Conservation (phyloP, 2,797 vertebrate genomes). For the Babyrousa celebensis region DNA sequence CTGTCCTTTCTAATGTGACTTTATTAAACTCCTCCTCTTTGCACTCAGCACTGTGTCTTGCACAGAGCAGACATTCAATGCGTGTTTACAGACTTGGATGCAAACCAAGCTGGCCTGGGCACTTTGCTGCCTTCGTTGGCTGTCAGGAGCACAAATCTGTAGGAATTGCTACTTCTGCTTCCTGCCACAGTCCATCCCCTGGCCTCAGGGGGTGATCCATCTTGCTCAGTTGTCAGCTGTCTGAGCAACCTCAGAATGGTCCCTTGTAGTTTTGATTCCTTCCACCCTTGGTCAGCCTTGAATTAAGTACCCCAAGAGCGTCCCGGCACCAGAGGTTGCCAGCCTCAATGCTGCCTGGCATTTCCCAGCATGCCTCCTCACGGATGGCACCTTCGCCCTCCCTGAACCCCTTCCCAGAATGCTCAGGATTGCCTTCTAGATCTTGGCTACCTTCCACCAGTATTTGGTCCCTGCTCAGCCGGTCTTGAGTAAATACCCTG, state of each 20-base stretch:
- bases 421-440: background rate
- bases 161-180: background rate
- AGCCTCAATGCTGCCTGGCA: fast-evolving
- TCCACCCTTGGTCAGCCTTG: background rate
- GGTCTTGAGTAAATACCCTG: background rate
- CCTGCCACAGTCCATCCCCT: background rate
- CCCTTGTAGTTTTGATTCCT: background rate
- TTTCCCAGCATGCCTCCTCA: background rate
- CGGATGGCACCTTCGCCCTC: background rate
- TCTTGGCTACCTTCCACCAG: constrained; percentile 46
- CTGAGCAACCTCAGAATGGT: background rate
- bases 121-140: background rate
- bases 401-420: background rate
- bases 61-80: background rate
- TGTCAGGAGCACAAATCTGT: background rate
- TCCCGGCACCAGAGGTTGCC: background rate
- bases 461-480: background rate
- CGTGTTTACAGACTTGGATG: background rate
- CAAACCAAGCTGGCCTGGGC: background rate
- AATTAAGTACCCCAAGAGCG: background rate
- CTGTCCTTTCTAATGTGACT: background rate
- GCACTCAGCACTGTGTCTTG: background rate
- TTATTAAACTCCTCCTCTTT: background rate
- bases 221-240: background rate
- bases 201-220: background rate